Base-by-base conservation (phyloP, 2,888 invertebrate species). In the Aporophyla nigra region DNA sequence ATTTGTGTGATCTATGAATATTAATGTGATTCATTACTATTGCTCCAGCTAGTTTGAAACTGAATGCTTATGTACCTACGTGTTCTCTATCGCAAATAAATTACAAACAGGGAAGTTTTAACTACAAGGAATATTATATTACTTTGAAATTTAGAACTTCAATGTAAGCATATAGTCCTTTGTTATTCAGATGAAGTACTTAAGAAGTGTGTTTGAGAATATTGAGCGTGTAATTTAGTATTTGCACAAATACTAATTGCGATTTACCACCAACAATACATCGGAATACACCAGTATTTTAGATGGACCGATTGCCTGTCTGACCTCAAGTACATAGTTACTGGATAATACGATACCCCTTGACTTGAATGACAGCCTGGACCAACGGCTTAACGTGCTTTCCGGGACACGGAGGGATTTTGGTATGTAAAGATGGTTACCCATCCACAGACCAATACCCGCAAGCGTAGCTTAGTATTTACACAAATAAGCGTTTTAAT, bases 1-100 rank as follows among this genome's bases (percentile, higher is more conserved):
- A 79, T 87, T 78, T 80, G 71, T 84, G 75, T 81, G 85, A 79
- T 58, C 86, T 80, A 88, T 91, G 91, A 91, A 92, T 92, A 92
- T 91, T 91, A 85, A 91, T 91, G 79, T 73, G 71, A 68, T 76
- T 82, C 73, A 84, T 86, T 89, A 90, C 82, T 86, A 87, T 84
- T 85, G 86, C 80, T 73, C 71, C 74, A 78, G 80, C 71, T 67
- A 83, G 85, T 84, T 85, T 72, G 78, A 80, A 89, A 85, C 86
- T 80, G 88, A 88, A 91, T 91, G 79, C 87, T 91, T 89, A 91
- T 85, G 51, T 58, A 21, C 78, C 85, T 85, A 78, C 62, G 62
- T 67, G 80, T 71, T 83, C 71, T 51, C 65, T 51, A 65, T 71
- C 21, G 54, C 43, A 56, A 67, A 76, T 76, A 74, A 83, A 82